Percentiles rank a stretch among this genome's conserved stretches.
Evolutionary conservation across 2,113 vertebrate species (phyloP).

Genomic region (Alethe castanea): DNA sequence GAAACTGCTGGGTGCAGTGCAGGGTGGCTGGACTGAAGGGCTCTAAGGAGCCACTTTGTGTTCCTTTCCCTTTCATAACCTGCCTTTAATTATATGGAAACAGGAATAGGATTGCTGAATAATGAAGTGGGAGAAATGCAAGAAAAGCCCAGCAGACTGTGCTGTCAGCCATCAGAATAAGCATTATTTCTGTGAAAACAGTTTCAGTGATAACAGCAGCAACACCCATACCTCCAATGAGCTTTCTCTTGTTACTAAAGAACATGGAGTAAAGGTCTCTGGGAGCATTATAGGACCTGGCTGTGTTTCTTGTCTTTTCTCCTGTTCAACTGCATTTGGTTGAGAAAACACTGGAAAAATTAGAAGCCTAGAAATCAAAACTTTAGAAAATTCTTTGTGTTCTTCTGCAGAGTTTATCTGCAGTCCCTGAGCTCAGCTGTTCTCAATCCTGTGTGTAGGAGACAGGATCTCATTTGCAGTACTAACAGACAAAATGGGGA

Average conservation of each 20-base stretch:
- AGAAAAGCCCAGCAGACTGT: slow-evolving; percentile 42
- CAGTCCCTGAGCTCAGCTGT: background rate
- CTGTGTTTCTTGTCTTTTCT: background rate
- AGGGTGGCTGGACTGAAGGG: background rate
- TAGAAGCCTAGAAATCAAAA: background rate
- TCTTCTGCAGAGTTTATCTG: background rate
- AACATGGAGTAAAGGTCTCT: background rate
- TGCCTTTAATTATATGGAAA: background rate
- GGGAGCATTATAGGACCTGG: background rate
- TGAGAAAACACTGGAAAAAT: background rate
- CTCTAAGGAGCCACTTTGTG: background rate
- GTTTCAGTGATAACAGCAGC: background rate
- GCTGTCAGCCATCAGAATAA: slow-evolving; percentile 21
- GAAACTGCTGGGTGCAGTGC: background rate
- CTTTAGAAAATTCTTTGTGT: background rate
- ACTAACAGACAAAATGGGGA: background rate
- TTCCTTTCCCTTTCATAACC: background rate
- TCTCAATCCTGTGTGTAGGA: background rate
- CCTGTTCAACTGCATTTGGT: background rate
- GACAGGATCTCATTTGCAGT: background rate
- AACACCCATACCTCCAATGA: background rate
- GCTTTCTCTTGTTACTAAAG: background rate
- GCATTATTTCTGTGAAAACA: background rate
- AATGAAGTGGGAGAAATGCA: background rate
- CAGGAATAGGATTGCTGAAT: background rate